Evolutionary conservation across 2,888 invertebrate genomes (phyloP).

Genomic region (Drymonia ruficornis): DNA sequence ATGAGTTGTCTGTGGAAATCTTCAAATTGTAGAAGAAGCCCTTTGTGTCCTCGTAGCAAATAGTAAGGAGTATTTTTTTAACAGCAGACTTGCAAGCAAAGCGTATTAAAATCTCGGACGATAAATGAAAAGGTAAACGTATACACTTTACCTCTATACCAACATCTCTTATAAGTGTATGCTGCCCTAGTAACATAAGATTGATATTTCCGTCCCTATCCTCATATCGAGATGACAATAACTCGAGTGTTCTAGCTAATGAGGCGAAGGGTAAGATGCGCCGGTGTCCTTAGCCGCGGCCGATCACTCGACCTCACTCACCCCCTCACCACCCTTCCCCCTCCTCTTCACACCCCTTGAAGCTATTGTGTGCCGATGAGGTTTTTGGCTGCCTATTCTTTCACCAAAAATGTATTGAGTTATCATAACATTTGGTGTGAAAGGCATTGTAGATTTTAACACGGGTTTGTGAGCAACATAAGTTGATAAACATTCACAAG

Average conservation of each 20-base stretch:
- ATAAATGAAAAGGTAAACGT: no score
- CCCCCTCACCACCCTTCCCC: constrained; percentile 21
- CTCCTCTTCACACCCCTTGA: constrained; percentile 28
- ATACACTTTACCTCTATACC: constrained; percentile 14
- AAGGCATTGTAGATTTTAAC: constrained; percentile 9
- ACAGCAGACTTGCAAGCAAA: no score
- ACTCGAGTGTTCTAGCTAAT: constrained; percentile 59
- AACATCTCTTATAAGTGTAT: constrained; percentile 11
- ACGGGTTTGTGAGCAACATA: no score
- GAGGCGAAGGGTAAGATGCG: constrained; percentile 65
- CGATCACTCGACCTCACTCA: constrained; percentile 63
- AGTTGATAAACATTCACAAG: no score
- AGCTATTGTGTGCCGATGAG: constrained; percentile 42
- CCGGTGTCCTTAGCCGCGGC: constrained; percentile 62
- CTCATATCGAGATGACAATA: constrained; percentile 48
- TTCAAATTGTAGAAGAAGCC: no score
- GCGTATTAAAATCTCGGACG: no score
- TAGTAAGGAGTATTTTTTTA: no score
- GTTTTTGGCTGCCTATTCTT: constrained; percentile 43
- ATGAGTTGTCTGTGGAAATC: no score
- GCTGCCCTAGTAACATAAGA: constrained; percentile 25
- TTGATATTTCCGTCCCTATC: constrained; percentile 25
- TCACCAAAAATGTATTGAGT: constrained; percentile 39
- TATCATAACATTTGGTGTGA: constrained; percentile 25
- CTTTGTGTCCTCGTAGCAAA: no score